Evolutionary conservation across 2,113 vertebrate genomes (phyloP).

Genomic region (Ceuthmochares aereus): DNA sequence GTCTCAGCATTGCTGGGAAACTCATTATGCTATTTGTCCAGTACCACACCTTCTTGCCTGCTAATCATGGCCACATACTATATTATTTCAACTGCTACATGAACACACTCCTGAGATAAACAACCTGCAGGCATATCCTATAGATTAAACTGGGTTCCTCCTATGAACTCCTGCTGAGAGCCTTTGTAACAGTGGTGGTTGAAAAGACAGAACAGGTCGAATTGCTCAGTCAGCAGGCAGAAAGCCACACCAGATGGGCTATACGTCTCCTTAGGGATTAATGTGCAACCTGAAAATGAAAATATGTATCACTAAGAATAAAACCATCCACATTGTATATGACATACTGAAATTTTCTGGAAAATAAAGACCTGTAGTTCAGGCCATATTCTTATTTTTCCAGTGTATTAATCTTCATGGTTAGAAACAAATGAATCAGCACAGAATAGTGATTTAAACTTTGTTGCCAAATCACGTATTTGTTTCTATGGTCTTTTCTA

Average conservation of each 20-base stretch:
- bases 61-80: accelerated
- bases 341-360: background rate
- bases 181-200: background rate
- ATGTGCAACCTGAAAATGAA: background rate
- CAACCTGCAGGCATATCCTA: background rate
- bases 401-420: background rate
- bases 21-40: background rate
- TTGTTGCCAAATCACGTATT: background rate
- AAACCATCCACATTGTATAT: background rate
- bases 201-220: background rate
- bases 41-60: background rate
- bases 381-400: background rate
- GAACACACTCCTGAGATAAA: background rate
- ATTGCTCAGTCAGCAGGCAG: background rate
- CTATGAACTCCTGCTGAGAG: background rate
- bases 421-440: background rate
- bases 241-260: background rate
- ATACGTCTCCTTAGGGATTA: background rate
- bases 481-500: background rate
- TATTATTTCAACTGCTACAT: background rate
- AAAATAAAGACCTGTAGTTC: background rate
- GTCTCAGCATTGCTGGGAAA: background rate
- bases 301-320: background rate
- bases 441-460: background rate
- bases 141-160: background rate